Conservation (phyloP, 2,888 invertebrate species). For the Pachycephus smyrnensis region DNA sequence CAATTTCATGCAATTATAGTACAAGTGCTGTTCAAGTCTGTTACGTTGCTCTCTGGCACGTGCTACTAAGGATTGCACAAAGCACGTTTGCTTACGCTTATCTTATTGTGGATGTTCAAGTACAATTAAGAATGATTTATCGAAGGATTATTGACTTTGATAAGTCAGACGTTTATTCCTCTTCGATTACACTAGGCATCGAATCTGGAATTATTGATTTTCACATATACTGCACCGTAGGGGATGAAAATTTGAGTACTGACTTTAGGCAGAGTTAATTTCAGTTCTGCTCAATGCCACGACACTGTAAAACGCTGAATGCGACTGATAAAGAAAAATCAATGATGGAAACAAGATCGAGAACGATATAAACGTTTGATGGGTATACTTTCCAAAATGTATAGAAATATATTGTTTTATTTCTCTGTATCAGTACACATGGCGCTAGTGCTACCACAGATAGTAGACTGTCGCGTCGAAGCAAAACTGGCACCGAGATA, state of each 20-base stretch:
- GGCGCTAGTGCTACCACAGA: conserved; percentile 48
- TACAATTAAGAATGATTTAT: background rate
- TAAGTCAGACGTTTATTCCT: background rate
- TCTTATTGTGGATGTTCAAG: background rate
- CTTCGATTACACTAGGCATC: background rate
- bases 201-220: background rate
- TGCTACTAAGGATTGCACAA: conserved; percentile 38
- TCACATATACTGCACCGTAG: background rate
- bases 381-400: background rate
- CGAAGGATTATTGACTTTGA: background rate
- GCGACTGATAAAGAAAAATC: background rate
- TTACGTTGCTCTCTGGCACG: conserved; percentile 6
- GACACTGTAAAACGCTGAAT: too few species aligned
- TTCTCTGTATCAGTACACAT: conserved; percentile 54
- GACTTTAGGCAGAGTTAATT: too few species aligned
- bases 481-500: conserved; percentile 80
- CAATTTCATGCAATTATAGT: conserved; percentile 26
- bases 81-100: conserved; percentile 50
- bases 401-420: conserved; percentile 20
- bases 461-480: conserved; percentile 60
- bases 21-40: conserved; percentile 12
- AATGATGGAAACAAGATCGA: background rate
- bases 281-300: background rate
- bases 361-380: background rate
- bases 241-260: background rate